Conservation (phyloP, 2,797 vertebrate genomes). For the Microtus agrestis region DNA sequence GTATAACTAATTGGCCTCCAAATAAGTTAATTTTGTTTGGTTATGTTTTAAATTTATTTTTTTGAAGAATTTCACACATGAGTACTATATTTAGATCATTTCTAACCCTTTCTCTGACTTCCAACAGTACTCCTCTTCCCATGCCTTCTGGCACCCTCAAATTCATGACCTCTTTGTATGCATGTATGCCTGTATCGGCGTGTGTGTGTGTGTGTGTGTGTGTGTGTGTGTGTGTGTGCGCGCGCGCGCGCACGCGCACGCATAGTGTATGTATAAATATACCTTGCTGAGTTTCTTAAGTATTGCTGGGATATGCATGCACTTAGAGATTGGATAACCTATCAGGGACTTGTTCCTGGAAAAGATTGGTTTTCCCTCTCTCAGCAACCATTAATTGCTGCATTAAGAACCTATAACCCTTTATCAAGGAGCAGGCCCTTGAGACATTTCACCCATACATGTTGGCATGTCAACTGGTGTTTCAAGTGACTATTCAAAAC, state of each 20-base stretch:
- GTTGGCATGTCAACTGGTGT: not conserved
- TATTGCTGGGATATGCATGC: not conserved
- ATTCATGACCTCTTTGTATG: not conserved
- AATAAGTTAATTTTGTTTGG: conserved; percentile 11
- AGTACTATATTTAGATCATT: not conserved
- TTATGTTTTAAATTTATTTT: not conserved
- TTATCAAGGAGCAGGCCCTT: not conserved
- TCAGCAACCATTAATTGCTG: not conserved
- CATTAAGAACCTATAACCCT: not conserved
- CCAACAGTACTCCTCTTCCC: no score
- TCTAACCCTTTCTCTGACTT: not conserved
- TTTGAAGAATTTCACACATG: no score
- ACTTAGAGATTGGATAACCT: not conserved
- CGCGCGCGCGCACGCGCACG: no score
- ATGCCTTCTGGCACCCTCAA: not conserved
- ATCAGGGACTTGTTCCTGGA: not conserved
- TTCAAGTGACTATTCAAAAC: not conserved
- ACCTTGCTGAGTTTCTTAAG: not conserved
- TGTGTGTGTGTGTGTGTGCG: not conserved
- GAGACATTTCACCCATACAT: not conserved
- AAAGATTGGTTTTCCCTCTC: not conserved
- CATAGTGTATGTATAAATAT: not conserved
- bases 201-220: not conserved
- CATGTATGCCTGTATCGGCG: not conserved
- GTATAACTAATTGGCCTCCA: not conserved